A percentile compares a stretch with the other conserved stretches of the same genome.
phyloP scores from a whole-genome alignment of 2,888 invertebrate genomes.

The Iphiclides podalirius region DNA sequence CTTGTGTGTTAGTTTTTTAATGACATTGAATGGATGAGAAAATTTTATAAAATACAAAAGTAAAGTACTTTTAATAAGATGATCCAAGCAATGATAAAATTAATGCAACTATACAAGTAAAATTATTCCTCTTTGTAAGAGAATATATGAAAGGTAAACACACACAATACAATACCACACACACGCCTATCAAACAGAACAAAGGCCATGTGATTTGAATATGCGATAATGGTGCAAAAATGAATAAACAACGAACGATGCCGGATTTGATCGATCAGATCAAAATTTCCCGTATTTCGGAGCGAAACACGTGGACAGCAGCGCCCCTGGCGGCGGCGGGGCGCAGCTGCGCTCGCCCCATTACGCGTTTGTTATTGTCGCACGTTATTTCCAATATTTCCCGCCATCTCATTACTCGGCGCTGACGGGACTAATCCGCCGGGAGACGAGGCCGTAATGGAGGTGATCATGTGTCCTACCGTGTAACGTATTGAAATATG shows the following conservation, averaged over 20 bases:
- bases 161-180: no score
- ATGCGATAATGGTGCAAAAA: neutral
- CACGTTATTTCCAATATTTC: constrained; percentile 72
- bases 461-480: constrained; percentile 74
- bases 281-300: neutral
- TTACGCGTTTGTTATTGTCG: constrained; percentile 67
- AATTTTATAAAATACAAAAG: no score
- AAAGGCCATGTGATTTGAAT: neutral
- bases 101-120: no score
- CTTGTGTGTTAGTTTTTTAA: neutral
- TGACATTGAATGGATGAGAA: no score
- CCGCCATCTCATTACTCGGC: constrained; percentile 73
- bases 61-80: no score
- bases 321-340: constrained; percentile 54
- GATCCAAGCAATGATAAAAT: no score
- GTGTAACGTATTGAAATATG: constrained; percentile 73
- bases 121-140: no score
- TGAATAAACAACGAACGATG: no score
- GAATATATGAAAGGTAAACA: no score
- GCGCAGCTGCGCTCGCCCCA: constrained; percentile 55
- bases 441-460: constrained; percentile 71
- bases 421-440: constrained; percentile 69
- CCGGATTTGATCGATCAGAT: constrained; percentile 19
- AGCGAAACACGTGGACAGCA: constrained; percentile 32
- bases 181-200: neutral